A percentile compares a stretch with the other conserved stretches of the same genome.
Conservation (phyloP, 2,888 invertebrate genomes). For the Caenorhabditis wallacei region DNA sequence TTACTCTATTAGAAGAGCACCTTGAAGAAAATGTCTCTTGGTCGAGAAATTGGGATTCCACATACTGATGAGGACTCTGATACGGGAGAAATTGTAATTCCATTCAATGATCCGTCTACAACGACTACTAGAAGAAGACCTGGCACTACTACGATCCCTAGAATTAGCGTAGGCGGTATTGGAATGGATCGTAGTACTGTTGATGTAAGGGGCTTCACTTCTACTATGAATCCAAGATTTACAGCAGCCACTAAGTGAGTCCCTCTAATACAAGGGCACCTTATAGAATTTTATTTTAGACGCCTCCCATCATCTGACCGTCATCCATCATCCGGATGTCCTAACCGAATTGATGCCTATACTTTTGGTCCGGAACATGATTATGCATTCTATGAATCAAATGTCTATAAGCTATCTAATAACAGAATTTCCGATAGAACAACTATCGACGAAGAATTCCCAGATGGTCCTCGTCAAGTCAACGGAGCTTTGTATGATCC, state of each 20-base stretch:
- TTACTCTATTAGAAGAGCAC: neutral
- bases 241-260: conserved; percentile 52
- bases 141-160: conserved; percentile 17
- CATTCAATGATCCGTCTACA: conserved; percentile 44
- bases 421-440: conserved; percentile 26
- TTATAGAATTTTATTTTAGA: no score
- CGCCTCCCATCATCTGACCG: conserved; percentile 55
- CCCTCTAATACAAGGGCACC: neutral
- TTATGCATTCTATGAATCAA: conserved; percentile 52
- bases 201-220: conserved; percentile 34
- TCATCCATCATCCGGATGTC: conserved; percentile 51
- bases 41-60: conserved; percentile 43
- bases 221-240: conserved; percentile 53
- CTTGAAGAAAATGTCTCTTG: conserved; percentile 38
- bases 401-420: conserved; percentile 51
- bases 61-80: conserved; percentile 32
- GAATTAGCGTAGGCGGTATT: conserved; percentile 16
- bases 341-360: conserved; percentile 62
- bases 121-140: conserved; percentile 15
- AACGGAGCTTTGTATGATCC: conserved; percentile 69
- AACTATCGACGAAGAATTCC: conserved; percentile 41
- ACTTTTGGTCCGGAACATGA: conserved; percentile 52
- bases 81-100: conserved; percentile 42
- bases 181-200: conserved; percentile 25
- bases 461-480: conserved; percentile 50